Evolutionary conservation across 2,888 invertebrate genomes (phyloP).

Genomic region (Strigamia transsilvanica): DNA sequence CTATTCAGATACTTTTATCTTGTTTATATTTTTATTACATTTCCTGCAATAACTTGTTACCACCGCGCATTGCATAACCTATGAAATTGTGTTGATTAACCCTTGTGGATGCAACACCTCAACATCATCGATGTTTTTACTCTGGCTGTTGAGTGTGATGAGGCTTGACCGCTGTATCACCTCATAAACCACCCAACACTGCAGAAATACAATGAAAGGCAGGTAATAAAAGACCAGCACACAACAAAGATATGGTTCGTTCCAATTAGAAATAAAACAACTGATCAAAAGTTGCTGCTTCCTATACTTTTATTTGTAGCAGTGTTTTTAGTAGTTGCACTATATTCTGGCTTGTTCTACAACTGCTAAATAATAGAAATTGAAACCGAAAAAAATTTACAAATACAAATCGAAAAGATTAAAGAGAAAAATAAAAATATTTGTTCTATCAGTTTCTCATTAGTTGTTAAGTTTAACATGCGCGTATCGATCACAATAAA

Average conservation of each 20-base stretch:
- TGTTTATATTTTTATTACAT: background rate
- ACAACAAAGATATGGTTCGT: constrained; percentile 16
- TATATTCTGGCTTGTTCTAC: too few species aligned
- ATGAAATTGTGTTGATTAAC: constrained; percentile 21
- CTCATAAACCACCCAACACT: constrained; percentile 20
- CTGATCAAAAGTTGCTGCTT: background rate
- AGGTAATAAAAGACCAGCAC: constrained; percentile 14
- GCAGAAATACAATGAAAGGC: constrained; percentile 26
- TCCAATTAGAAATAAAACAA: constrained; percentile 30
- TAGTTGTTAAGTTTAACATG: constrained; percentile 12
- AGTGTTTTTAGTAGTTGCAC: too few species aligned
- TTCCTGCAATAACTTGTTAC: constrained; percentile 15
- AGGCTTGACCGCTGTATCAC: constrained; percentile 21
- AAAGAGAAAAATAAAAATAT: background rate
- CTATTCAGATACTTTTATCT: background rate
- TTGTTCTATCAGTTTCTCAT: background rate
- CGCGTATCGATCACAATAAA: constrained; percentile 21
- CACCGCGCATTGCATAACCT: constrained; percentile 10
- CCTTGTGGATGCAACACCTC: constrained; percentile 19
- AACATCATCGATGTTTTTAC: constrained; percentile 26
- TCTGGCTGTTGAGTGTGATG: constrained; percentile 5
- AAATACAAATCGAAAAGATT: background rate
- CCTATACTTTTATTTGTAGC: too few species aligned
- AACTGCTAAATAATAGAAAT: too few species aligned
- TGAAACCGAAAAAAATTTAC: background rate